Evolutionary conservation across 2,888 invertebrate species (phyloP).

Genomic region (Drosophila prostipennis): DNA sequence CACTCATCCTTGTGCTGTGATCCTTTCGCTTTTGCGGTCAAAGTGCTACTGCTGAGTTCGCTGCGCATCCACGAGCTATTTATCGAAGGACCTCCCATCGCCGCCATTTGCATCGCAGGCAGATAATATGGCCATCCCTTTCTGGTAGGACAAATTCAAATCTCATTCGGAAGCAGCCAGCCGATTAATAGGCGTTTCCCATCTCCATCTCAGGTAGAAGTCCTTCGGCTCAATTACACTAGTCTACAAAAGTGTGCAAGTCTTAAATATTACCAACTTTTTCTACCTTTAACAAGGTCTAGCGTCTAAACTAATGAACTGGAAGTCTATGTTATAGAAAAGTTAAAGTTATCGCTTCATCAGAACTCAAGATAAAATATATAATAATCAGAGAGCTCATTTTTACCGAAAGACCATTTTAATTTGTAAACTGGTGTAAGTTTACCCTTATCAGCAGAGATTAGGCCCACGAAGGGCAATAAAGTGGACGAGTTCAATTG

Average conservation of each 20-base stretch:
- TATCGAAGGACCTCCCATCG: constrained; percentile 51
- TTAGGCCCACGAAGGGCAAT: constrained; percentile 54
- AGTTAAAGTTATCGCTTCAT: too few relatives aligned
- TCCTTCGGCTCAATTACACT: constrained; percentile 20
- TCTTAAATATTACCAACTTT: too few relatives aligned
- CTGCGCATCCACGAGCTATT: constrained; percentile 62
- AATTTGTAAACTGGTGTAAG: constrained; percentile 1
- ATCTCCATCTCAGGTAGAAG: constrained; percentile 49
- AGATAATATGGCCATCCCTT: constrained; percentile 30
- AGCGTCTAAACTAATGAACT: too few relatives aligned
- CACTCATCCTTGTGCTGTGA: constrained; percentile 73
- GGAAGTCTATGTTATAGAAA: too few relatives aligned
- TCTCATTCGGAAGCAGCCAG: constrained; percentile 43
- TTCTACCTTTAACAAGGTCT: too few relatives aligned
- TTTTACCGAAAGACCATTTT: too few relatives aligned
- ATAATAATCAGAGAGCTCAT: too few relatives aligned
- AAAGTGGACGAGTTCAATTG: constrained; percentile 49
- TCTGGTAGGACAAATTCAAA: constrained; percentile 30
- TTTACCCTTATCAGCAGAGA: constrained; percentile 73
- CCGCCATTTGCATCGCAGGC: constrained; percentile 35
- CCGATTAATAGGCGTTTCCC: constrained; percentile 70
- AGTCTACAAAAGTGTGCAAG: too few relatives aligned
- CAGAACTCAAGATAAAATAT: too few relatives aligned
- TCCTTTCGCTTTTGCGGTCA: constrained; percentile 49
- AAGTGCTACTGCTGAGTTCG: constrained; percentile 59